Conservation (phyloP, 2,888 invertebrate genomes). For the Gonocerus acuteangulatus region DNA sequence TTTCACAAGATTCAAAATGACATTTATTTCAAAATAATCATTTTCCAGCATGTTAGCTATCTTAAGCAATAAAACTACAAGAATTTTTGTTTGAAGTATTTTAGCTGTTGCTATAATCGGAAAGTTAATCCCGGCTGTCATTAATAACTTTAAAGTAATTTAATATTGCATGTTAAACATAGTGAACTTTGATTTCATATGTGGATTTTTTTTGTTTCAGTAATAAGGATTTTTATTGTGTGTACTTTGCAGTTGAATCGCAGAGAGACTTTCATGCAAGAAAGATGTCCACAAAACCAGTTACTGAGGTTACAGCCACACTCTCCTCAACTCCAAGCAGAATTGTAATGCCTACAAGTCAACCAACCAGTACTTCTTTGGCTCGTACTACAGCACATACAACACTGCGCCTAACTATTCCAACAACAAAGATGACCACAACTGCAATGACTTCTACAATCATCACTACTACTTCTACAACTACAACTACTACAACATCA, state of each 20-base stretch:
- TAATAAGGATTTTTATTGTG: no score
- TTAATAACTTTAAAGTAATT: no score
- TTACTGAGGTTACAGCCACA: constrained; percentile 34
- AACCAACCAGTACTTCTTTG: constrained; percentile 44
- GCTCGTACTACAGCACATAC: constrained; percentile 42
- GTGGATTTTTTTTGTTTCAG: no score
- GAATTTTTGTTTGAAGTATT: no score
- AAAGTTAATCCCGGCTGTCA: no score
- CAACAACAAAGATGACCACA: constrained; percentile 36
- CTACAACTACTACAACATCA: constrained; percentile 39
- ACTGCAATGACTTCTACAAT: constrained; percentile 41
- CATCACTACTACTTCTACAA: constrained; percentile 45
- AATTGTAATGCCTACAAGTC: constrained; percentile 47
- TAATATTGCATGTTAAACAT: no score
- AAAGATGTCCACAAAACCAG: constrained; percentile 44
- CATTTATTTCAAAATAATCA: no score
- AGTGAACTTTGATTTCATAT: no score
- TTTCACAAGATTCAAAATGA: no score
- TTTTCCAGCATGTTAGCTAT: no score
- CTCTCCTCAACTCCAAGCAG: constrained; percentile 40
- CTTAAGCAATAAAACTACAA: no score
- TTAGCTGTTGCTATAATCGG: no score
- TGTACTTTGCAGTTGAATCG: constrained; percentile 78
- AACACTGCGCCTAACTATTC: constrained; percentile 31
- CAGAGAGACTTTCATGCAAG: constrained; percentile 76